A percentile compares a stretch with the other conserved stretches of the same genome.
phyloP scores from a whole-genome alignment of 2,888 invertebrate genomes.

The Halocaridina rubra region DNA sequence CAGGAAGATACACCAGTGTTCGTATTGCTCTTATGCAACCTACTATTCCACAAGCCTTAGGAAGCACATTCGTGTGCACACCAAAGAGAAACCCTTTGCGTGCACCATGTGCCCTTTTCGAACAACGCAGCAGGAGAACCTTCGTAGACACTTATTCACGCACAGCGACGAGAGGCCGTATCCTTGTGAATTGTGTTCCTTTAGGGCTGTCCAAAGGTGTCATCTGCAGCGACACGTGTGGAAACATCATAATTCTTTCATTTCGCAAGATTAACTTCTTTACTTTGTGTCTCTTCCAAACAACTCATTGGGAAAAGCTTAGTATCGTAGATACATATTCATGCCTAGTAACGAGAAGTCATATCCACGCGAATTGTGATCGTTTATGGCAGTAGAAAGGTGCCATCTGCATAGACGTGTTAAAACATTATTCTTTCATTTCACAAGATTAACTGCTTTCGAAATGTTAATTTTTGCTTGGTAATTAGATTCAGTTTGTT shows the following conservation, averaged over 20 bases:
- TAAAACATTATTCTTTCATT: too few species aligned
- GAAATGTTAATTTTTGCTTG: too few species aligned
- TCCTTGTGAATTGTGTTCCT: conserved; percentile 37
- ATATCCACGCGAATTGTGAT: too few species aligned
- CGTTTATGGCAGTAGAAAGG: too few species aligned
- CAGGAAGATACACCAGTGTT: conserved; percentile 22
- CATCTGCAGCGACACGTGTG: conserved; percentile 6
- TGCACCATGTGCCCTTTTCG: conserved; percentile 37
- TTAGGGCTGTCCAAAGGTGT: conserved; percentile 27
- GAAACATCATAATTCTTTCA: conserved; percentile 8
- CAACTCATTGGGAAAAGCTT: too few species aligned
- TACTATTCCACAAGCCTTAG: conserved; percentile 36
- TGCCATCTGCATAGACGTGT: too few species aligned
- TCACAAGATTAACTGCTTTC: too few species aligned
- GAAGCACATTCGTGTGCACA: conserved; percentile 44
- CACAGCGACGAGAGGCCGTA: conserved; percentile 48
- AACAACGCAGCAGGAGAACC: conserved; percentile 34
- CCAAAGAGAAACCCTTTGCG: conserved; percentile 50
- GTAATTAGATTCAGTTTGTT: too few species aligned
- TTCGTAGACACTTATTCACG: conserved; percentile 38
- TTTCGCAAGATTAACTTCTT: too few species aligned
- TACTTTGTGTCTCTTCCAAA: too few species aligned
- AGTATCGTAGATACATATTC: too few species aligned
- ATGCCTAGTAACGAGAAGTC: too few species aligned
- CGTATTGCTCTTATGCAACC: conserved; percentile 32